Evolutionary conservation across 2,113 vertebrate genomes (phyloP).

Genomic region (Struthio camelus): DNA sequence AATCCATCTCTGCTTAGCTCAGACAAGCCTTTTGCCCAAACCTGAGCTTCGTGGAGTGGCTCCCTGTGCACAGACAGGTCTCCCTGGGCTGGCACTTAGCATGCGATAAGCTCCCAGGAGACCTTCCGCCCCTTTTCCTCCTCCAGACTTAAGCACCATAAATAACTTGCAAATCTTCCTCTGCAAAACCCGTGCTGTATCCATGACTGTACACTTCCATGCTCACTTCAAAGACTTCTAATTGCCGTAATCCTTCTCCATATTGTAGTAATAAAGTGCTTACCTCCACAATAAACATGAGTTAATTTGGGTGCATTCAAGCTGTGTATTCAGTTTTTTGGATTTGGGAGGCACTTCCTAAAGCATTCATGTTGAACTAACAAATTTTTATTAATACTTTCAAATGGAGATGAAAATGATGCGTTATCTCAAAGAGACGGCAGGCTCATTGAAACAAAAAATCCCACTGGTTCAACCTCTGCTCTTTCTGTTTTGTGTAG

Average conservation of each 20-base stretch:
- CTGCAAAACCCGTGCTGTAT: not conserved
- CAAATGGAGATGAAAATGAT: constrained; percentile 21
- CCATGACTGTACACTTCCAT: not conserved
- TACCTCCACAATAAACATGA: not conserved
- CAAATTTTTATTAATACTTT: constrained; percentile 9
- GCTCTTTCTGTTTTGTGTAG: not conserved
- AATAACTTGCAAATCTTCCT: not conserved
- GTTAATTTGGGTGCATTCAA: not conserved
- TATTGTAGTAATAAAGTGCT: not conserved
- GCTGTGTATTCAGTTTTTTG: not conserved
- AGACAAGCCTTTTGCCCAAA: not conserved
- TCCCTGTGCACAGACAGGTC: not conserved
- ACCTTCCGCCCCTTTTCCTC: not conserved
- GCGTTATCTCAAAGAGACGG: not conserved
- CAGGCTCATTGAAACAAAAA: constrained; percentile 9
- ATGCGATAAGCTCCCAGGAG: not conserved
- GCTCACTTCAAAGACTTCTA: not conserved
- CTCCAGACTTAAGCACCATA: not conserved
- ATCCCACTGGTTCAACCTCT: constrained; percentile 2
- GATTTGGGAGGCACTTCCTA: not conserved
- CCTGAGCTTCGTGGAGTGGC: fast-evolving
- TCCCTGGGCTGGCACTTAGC: fast-evolving
- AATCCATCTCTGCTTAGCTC: fast-evolving
- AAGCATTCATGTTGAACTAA: constrained; percentile 10
- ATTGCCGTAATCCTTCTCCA: not conserved